A percentile compares a stretch with the other conserved stretches of the same genome.
Evolutionary conservation across 2,797 vertebrate genomes (phyloP).

Genomic region (Loriculus beryllinus): DNA sequence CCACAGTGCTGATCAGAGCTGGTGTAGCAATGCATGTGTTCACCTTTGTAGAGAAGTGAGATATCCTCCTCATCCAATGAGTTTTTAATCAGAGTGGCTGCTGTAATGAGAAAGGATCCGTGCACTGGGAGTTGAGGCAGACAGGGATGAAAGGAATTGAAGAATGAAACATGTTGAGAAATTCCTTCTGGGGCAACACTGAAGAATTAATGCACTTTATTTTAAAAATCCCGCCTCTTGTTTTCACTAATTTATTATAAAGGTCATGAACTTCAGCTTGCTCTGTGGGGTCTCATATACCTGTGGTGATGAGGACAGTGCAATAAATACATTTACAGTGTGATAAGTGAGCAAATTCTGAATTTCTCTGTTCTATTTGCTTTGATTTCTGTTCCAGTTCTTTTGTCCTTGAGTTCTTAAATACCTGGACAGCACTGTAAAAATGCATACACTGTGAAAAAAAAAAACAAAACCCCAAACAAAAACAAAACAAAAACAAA

Average conservation of each 20-base stretch:
- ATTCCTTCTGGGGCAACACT: background rate
- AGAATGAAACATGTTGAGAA: background rate
- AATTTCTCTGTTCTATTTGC: background rate
- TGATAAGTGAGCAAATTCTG: background rate
- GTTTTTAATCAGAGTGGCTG: background rate
- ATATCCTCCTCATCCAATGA: background rate
- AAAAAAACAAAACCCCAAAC: background rate
- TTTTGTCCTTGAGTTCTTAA: background rate
- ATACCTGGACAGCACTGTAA: background rate
- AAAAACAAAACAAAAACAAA: background rate
- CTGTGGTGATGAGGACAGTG: background rate
- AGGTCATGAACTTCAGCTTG: background rate
- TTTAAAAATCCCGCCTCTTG: background rate
- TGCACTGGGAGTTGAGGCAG: background rate
- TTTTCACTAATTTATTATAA: background rate
- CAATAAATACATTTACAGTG: background rate
- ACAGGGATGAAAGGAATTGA: background rate
- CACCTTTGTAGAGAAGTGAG: background rate
- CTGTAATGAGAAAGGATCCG: background rate
- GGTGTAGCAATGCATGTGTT: rapidly evolving
- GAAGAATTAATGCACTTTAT: background rate
- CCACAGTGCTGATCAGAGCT: background rate
- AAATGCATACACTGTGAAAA: background rate
- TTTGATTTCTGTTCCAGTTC: background rate
- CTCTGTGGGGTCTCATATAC: background rate